Conservation (phyloP, 2,888 invertebrate species). For the Digitonthophagus gazella region DNA sequence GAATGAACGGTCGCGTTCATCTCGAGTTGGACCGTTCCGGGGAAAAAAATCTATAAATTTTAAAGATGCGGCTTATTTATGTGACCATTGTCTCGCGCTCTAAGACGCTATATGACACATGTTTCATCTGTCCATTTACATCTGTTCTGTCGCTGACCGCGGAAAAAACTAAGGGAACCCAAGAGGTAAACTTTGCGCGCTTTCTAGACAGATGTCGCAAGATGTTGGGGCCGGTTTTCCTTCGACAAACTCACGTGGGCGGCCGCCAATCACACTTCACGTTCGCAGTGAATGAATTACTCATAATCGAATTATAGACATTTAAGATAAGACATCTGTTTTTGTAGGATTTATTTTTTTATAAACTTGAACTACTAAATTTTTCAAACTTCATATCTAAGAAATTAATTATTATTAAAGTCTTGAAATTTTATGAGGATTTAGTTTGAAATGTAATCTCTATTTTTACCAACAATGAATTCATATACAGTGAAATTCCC, state of each 20-base stretch:
- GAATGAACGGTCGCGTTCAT: too few relatives aligned
- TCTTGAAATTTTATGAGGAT: too few relatives aligned
- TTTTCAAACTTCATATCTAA: too few relatives aligned
- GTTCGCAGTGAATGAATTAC: too few relatives aligned
- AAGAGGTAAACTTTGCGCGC: neutral
- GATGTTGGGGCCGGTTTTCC: conserved; percentile 4
- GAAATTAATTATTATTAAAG: too few relatives aligned
- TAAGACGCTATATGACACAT: conserved; percentile 26
- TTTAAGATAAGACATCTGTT: too few relatives aligned
- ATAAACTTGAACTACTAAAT: too few relatives aligned
- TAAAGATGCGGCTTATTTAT: conserved; percentile 29
- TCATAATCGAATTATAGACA: too few relatives aligned
- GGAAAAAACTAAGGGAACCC: conserved; percentile 6
- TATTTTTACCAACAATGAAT: too few relatives aligned
- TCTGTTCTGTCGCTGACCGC: conserved; percentile 24
- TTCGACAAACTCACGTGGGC: conserved; percentile 3
- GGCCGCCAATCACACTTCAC: neutral
- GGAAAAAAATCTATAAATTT: conserved; percentile 29
- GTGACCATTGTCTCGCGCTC: conserved; percentile 25
- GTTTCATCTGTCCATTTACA: conserved; percentile 28
- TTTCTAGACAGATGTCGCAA: conserved; percentile 1
- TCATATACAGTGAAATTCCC: too few relatives aligned
- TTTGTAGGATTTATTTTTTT: neutral
- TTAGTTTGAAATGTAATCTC: too few relatives aligned
- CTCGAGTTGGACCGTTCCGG: too few relatives aligned